Base-by-base conservation (phyloP, 2,888 invertebrate species). In the Cheilosia vernalis region DNA sequence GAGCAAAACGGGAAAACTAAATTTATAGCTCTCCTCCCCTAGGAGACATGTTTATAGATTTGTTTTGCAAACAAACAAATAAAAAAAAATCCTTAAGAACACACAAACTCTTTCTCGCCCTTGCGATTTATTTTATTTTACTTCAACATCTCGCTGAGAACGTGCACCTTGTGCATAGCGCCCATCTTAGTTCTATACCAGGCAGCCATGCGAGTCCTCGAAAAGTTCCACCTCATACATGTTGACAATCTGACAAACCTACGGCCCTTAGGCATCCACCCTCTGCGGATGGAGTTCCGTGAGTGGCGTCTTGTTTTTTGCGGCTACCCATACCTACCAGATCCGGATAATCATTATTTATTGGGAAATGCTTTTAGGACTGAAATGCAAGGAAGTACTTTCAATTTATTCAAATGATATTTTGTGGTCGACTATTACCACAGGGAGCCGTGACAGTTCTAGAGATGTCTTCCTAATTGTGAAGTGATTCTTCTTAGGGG, bases 321-420 rank as follows among this genome's bases (percentile, higher is more conserved):
- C 56, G 44, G 67, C 40, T 64, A 63, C 37, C 73, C 19, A 24
- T 37, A 63, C 37, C 73, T 37, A 63, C 37, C 73, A 13, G 15
- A 51, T 24, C 6, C 27, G 74, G 74, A 84, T 79, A 84, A 84
- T 84, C 73, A 84, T 84, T 84, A 84, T 84, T 79, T 84, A 84
- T 84, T 84, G 79, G 79, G 24, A 74, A 84, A 84, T 84, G 83
- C 83, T 84, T 74, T 84, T 84, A 84, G 67, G 49, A 64, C 37
- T 27, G 69, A 69, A 84, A 64, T 84, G 79, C 83, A 84, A n/a
- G 51, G 63, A 80, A 74, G 69, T 69, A 69, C 79, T 79, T 79
- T 84, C 79, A 69, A 79, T 79, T 84, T 84, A 84, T 84, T 84
- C 58, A 84, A 84, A 79, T 84, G 67, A 84, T 79, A 79, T 83